A percentile compares a stretch with the other conserved stretches of the same genome.
Conservation (phyloP, 2,888 invertebrate species). For the Silvanus unidentatus region DNA sequence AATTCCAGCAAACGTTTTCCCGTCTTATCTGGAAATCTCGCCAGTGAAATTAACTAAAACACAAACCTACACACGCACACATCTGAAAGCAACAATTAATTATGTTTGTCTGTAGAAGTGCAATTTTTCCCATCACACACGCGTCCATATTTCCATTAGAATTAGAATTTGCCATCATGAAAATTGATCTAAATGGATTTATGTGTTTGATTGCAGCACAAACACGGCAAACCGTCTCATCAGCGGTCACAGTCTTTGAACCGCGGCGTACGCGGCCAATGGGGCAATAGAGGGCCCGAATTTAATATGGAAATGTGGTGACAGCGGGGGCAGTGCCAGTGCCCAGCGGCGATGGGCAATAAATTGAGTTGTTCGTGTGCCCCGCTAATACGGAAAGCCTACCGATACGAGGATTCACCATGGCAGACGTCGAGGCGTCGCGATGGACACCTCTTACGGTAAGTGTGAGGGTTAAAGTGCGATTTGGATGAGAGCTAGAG, state of each 20-base stretch:
- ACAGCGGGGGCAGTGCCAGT: slow-evolving; percentile 59
- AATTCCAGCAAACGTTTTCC: no score
- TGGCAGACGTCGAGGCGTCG: slow-evolving; percentile 84
- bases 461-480: slow-evolving; percentile 32
- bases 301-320: slow-evolving; percentile 64
- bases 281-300: slow-evolving; percentile 35
- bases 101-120: no score
- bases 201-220: slow-evolving; percentile 52
- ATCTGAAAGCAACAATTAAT: no score
- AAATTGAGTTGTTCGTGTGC: slow-evolving; percentile 96
- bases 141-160: slow-evolving; percentile 30
- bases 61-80: no score
- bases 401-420: slow-evolving; percentile 93
- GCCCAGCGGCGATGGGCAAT: slow-evolving; percentile 81
- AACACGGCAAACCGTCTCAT: slow-evolving; percentile 46
- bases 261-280: slow-evolving; percentile 53
- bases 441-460: slow-evolving; percentile 86
- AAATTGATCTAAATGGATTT: not conserved
- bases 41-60: no score
- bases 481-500: not conserved
- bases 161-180: no score
- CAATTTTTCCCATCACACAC: no score
- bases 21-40: no score
- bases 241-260: slow-evolving; percentile 72
- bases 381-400: slow-evolving; percentile 92